Evolutionary conservation across 2,797 vertebrate species (phyloP), one percentile per base, ranked within the genome.

Genomic region (Muscicapa striata): DNA sequence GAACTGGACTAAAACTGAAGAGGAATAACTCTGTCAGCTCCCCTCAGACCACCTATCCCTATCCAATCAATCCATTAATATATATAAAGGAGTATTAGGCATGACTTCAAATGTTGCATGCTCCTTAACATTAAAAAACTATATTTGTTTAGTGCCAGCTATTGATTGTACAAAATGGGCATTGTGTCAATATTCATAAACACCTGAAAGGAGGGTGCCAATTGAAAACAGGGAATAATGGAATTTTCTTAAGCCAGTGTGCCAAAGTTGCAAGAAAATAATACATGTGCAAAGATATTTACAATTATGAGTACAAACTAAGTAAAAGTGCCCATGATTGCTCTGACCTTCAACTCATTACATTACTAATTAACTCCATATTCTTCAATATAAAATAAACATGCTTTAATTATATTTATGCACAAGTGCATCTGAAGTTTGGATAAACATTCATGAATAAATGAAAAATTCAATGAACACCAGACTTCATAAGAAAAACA

Each of bases 341-440:
- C 73, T 88, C 73, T 88, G 76, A 93, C 86, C 85, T 94, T 94
- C 70, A 73, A 36, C 52, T 84, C 32, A 84, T 81, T 93, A 79
- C 22, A 4, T 72, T 66, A 13, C 63, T 84, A 84, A 76, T 82
- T 87, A 32, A 12, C 63, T 76, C 72, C 63, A 29, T 74, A 75
- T 86, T 84, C 75, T 52, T 92, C 45, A 70, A 34, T 62, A 62
- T 62, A 86, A 91, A 89, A 87, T 82, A 89, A 76, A 20, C 8
- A 30, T 54, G 15, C 32, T 93, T 90, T 89, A 87, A 82, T 93
- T 79, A 51, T 73, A 82, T 89, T 87, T 89, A 62, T 84, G 51
- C 72, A 79, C n/a, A 91, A 87, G 54, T 79, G 40, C 51, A 69
- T 87, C 43, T 70, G 36, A 82, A 76, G 59, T 89, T 89, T 84